A percentile compares a stretch with the other conserved stretches of the same genome.
Evolutionary conservation across 2,888 invertebrate species (phyloP).

Genomic region (Strigamia maritima): DNA sequence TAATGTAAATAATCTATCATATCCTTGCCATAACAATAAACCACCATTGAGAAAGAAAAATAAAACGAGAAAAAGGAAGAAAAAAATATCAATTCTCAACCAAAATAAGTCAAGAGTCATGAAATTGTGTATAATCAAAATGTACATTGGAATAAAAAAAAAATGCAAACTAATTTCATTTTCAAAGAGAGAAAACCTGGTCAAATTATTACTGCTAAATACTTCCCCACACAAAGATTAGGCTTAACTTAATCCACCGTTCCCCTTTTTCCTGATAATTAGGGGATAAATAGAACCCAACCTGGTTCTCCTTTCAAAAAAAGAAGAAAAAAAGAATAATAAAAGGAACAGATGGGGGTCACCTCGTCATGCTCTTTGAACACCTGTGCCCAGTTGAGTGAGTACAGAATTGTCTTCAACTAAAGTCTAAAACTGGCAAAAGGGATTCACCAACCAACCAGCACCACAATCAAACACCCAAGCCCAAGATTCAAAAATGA

Average conservation of each 20-base stretch:
- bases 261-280: not conserved
- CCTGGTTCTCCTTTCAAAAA: not conserved
- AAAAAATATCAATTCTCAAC: too few relatives aligned
- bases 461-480: not conserved
- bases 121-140: not conserved
- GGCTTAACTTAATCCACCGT: constrained; percentile 5
- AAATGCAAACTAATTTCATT: not conserved
- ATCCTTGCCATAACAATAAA: not conserved
- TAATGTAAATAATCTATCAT: not conserved
- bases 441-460: too few relatives aligned
- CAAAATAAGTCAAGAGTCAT: not conserved
- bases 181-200: constrained; percentile 2
- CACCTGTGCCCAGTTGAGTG: constrained; percentile 1
- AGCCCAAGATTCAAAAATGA: not conserved
- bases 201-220: not conserved
- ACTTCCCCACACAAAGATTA: not conserved
- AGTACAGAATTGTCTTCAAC: not conserved
- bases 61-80: not conserved
- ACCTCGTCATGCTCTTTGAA: constrained; percentile 2
- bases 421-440: not conserved
- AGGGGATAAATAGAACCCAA: not conserved
- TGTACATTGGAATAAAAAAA: not conserved
- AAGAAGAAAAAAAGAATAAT: not conserved
- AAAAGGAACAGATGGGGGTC: not conserved
- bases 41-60: not conserved